Evolutionary conservation across 2,113 vertebrate genomes (phyloP), one percentile per base, ranked within the genome.

Genomic region (Typhlomys cinereus): DNA sequence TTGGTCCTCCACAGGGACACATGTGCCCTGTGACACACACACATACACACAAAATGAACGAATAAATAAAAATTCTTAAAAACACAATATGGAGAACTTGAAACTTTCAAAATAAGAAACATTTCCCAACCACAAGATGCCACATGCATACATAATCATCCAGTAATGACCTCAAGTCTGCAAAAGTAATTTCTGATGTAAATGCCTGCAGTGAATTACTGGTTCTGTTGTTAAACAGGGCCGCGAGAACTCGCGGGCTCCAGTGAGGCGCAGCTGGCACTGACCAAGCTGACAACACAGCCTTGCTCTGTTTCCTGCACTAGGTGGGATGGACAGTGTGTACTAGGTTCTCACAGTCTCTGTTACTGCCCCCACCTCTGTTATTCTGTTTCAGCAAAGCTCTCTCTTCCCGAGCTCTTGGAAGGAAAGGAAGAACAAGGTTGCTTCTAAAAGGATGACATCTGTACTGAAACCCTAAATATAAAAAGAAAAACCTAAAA

Each of bases 371-470:
- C 98, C 97, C 98, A 99, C 98, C 99, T 99, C 96, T 96, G 96
- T 94, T 90, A 91, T 96, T 97, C 95, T 96, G 97, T 97, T 97
- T 98, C 98, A 97, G 96, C 94, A 98, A 93, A 96, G 93, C 97
- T 97, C 98, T 99, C 89, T 98, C 98, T 97, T 97, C 96, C 95
- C 89, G 98, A 96, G 98, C 96, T 97, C 98, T 98, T 92, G 99
- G 99, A 91, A 99, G 98, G 97, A 99, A 99, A 84, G 99, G 99
- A 95, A 99, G 98, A 94, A 99, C 97, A 97, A 98, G 95, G 93
- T 98, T 98, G 97, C 98, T 98, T 97, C 99, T 99, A 98, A 99
- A 99, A 29, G 99, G 99, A 97, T 99, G 98, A 96, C 99, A 99
- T 94, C 98, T 99, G 98, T 98, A 98, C 96, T 99, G 99, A 98